Conservation (phyloP, 2,888 invertebrate species). For the Molorchus minor region DNA sequence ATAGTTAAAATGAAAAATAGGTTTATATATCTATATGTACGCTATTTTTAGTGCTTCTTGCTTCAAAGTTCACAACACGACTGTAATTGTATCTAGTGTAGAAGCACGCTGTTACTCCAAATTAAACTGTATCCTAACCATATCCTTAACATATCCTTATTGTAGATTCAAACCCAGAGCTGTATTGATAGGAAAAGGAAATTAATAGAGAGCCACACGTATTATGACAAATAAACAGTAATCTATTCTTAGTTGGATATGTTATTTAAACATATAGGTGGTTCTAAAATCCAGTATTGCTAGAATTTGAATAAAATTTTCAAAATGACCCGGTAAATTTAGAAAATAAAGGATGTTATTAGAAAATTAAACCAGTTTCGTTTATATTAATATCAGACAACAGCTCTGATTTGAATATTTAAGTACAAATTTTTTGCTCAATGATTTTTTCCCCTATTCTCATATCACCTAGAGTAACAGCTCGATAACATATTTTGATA, state of each 20-base stretch:
- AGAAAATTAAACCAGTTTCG: too few relatives aligned
- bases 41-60: conserved; percentile 61
- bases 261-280: too few relatives aligned
- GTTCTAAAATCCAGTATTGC: too few relatives aligned
- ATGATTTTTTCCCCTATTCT: conserved; percentile 33
- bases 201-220: conserved; percentile 22
- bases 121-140: conserved; percentile 47
- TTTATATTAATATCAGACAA: too few relatives aligned
- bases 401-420: not conserved
- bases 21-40: conserved; percentile 58
- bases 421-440: conserved; percentile 47
- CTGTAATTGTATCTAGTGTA: conserved; percentile 60
- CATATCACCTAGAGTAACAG: conserved; percentile 53
- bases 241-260: too few relatives aligned
- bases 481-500: conserved; percentile 54
- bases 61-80: conserved; percentile 63
- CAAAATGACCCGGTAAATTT: too few relatives aligned
- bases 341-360: too few relatives aligned
- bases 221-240: too few relatives aligned
- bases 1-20: conserved; percentile 44
- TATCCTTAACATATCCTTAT: conserved; percentile 50
- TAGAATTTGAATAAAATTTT: too few relatives aligned
- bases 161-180: too few relatives aligned
- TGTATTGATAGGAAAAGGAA: too few relatives aligned
- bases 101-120: conserved; percentile 59